A percentile compares a stretch with the other conserved stretches of the same genome.
These are phyloP conservation scores for Parascotia fuliginaria DNA, from an alignment of 2,888 invertebrate species.

Conservation along the genomic window DNA sequence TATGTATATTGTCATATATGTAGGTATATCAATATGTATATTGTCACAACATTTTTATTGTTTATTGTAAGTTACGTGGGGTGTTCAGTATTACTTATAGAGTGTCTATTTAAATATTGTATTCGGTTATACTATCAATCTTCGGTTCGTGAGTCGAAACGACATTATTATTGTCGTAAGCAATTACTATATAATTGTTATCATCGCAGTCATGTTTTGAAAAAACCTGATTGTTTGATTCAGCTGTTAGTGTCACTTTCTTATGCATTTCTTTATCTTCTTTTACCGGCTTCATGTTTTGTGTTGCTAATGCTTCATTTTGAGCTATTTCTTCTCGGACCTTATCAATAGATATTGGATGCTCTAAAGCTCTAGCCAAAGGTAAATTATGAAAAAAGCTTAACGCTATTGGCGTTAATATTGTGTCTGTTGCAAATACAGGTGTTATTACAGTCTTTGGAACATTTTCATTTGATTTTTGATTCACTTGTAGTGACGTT, in stretches of 20 bases:
- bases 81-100: too few relatives aligned
- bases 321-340: constrained; percentile 43
- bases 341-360: constrained; percentile 64
- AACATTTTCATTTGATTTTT: constrained; percentile 40
- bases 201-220: constrained; percentile 5
- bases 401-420: constrained; percentile 66
- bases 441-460: constrained; percentile 49
- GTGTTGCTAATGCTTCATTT: constrained; percentile 14
- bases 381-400: constrained; percentile 71
- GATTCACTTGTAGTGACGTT: constrained; percentile 47
- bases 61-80: too few relatives aligned
- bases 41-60: too few relatives aligned
- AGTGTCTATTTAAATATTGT: too few relatives aligned
- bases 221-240: constrained; percentile 5
- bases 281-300: constrained; percentile 13
- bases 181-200: constrained; percentile 20
- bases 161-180: constrained; percentile 15
- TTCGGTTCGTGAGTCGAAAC: constrained; percentile 18
- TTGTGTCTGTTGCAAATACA: constrained; percentile 52
- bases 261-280: constrained; percentile 1
- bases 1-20: too few relatives aligned
- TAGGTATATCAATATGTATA: too few relatives aligned
- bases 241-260: constrained; percentile 4
- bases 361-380: constrained; percentile 66
- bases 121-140: neutral